phyloP scores from a whole-genome alignment of 2,113 vertebrate species.

The Helogale parvula region DNA sequence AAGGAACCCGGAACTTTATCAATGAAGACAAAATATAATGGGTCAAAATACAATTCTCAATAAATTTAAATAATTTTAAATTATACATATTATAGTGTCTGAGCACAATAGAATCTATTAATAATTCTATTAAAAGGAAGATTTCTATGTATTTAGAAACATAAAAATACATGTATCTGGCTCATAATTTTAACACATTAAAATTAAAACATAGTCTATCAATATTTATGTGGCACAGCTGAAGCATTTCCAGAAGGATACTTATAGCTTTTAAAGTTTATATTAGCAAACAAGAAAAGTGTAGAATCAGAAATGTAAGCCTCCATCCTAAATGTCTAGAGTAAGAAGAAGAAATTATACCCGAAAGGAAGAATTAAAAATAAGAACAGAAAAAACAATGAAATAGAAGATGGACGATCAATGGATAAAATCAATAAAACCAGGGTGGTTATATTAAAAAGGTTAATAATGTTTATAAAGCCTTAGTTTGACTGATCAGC shows the following conservation, averaged over 20 bases:
- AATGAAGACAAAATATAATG: neutral
- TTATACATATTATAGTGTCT: neutral
- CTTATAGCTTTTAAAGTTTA: neutral
- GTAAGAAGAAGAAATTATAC: neutral
- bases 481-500: neutral
- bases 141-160: neutral
- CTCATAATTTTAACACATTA: neutral
- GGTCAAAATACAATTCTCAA: neutral
- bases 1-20: neutral
- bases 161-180: neutral
- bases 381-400: neutral
- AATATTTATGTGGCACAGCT: neutral
- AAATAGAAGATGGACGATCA: neutral
- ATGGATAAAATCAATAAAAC: neutral
- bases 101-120: neutral
- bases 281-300: neutral
- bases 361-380: neutral
- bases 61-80: neutral
- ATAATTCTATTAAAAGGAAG: neutral
- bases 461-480: neutral
- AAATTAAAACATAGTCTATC: neutral
- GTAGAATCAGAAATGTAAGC: neutral
- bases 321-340: neutral
- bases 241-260: neutral
- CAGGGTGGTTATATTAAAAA: neutral